Conservation (phyloP, 2,113 vertebrate genomes). For the Vimba vimba region DNA sequence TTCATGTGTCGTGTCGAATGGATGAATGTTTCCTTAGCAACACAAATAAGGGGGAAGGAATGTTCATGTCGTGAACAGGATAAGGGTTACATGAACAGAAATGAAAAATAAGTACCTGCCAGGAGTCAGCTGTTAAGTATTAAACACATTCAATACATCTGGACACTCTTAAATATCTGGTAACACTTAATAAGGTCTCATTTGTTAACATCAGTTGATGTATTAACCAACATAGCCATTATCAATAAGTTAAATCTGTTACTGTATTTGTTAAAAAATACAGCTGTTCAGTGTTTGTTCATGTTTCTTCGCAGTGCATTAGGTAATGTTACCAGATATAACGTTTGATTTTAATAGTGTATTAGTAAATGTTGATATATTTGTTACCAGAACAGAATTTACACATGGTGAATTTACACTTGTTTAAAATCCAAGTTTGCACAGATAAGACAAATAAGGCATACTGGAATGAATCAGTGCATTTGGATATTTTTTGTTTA, state of each 20-base stretch:
- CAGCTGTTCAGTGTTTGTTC: too few species aligned
- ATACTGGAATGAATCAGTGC: background rate
- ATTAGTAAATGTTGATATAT: too few species aligned
- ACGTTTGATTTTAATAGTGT: too few species aligned
- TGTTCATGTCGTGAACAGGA: background rate
- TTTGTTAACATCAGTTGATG: too few species aligned
- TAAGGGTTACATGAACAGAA: background rate
- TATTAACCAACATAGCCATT: too few species aligned
- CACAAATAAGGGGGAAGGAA: background rate
- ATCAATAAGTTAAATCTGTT: too few species aligned
- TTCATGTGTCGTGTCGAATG: background rate
- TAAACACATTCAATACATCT: background rate
- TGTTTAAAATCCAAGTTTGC: background rate
- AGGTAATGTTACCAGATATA: too few species aligned
- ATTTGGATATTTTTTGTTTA: background rate
- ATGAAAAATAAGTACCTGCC: background rate
- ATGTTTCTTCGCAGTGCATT: too few species aligned
- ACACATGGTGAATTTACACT: background rate
- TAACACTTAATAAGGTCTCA: too few species aligned
- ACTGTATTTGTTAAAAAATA: too few species aligned
- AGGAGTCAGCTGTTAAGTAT: background rate
- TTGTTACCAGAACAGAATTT: background rate
- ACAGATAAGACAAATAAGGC: background rate
- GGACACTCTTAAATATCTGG: background rate
- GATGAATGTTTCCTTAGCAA: conserved; percentile 6